Evolutionary conservation across 2,888 invertebrate genomes (phyloP), one percentile per base, ranked within the genome.

Genomic region (Pseudoips prasinana): DNA sequence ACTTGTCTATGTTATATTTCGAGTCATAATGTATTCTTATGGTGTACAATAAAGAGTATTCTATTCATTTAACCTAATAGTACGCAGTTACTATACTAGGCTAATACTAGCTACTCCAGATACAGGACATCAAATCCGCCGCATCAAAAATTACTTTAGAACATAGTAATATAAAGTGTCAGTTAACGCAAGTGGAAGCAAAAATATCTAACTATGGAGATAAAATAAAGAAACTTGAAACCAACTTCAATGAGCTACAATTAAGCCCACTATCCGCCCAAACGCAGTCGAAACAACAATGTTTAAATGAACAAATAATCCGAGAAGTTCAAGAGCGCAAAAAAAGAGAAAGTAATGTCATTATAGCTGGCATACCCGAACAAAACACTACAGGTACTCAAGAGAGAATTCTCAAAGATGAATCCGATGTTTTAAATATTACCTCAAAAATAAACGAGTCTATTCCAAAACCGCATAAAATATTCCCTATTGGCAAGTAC

Each of bases 251-350:
- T 7, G 5, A 31, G 8, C 7, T 18, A 11, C 6, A 30, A 25
- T 25, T 31, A n/a, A 4, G 1, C 14, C 11, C 25, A 4, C n/a
- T n/a, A 7, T 11, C 22, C 7, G 3, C 24, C 2, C 10, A 18
- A 25, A 25, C 9, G 8, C 17, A 31, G 11, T 10, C 22, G 7
- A 28, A 22, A 9, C 23, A 29, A 7, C 1, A 19, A 1, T 19
- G n/a, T 7, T 7, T 25, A n/a, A 31, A 31, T 20, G 31, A 31
- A 25, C 31, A 31, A 31, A 25, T 31, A 19, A 9, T 31, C n/a
- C 24, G 19, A 7, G 19, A 31, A 25, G 10, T 25, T 20, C 19
- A 31, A 11, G 25, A 31, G 1, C 25, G 25, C 6, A 19, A 31
- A 18, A 31, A 18, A 7, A 31, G 31, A 19, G 10, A 31, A 20